phyloP scores from a whole-genome alignment of 2,888 invertebrate species.

The Phanerotoma sp. region DNA sequence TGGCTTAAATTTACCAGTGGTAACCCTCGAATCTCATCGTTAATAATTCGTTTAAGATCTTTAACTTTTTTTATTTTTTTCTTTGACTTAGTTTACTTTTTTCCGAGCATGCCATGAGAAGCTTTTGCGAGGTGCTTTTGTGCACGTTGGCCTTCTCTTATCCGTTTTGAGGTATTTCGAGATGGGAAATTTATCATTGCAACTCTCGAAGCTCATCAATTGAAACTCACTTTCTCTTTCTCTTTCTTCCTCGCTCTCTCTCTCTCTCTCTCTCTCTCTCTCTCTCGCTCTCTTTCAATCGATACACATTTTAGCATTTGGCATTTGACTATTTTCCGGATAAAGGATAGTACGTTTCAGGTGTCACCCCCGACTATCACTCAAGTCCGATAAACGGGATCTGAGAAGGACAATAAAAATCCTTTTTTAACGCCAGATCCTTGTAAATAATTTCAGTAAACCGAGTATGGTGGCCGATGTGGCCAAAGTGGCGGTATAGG shows the following conservation, averaged over 20 bases:
- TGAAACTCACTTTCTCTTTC: not conserved
- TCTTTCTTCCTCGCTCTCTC: no score
- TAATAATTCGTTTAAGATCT: slow-evolving; percentile 7
- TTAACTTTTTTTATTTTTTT: slow-evolving; percentile 5
- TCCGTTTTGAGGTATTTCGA: no score
- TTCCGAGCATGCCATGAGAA: not conserved
- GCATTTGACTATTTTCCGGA: not conserved
- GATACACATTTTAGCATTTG: not conserved
- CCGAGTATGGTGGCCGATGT: slow-evolving; percentile 55
- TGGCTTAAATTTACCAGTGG: slow-evolving; percentile 36
- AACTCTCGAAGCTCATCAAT: not conserved
- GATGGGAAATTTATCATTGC: not conserved
- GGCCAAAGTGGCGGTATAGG: slow-evolving; percentile 54
- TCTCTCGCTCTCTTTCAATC: no score
- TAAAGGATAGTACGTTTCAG: slow-evolving; percentile 1
- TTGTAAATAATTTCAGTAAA: slow-evolving; percentile 46
- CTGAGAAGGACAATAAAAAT: slow-evolving; percentile 22
- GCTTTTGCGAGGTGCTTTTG: not conserved
- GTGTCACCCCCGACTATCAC: slow-evolving; percentile 17
- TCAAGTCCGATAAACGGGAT: slow-evolving; percentile 19
- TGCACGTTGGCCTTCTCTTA: no score
- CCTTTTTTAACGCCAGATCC: slow-evolving; percentile 11
- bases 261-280: no score
- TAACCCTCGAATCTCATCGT: slow-evolving; percentile 43
- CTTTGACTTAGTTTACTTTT: not conserved